Evolutionary conservation across 1,140 invertebrate genomes (phyloP), one percentile per base, ranked within the genome.

Genomic region (Bathynomus jamesi): DNA sequence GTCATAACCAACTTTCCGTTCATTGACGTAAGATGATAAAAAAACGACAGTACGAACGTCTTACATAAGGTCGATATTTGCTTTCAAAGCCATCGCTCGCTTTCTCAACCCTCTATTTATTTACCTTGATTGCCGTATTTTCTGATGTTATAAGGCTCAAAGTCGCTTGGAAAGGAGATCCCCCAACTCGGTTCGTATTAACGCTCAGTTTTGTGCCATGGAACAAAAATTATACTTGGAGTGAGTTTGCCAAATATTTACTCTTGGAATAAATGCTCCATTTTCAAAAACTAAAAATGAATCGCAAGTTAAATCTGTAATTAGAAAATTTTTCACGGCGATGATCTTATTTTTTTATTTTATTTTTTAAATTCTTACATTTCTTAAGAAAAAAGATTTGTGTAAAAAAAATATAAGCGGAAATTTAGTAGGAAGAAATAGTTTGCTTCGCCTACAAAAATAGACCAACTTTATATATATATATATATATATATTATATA

Each of bases 401-500:
- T n/a, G n/a, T n/a, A n/a, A n/a, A n/a, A n/a, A n/a, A n/a, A n/a
- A n/a, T n/a, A n/a, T n/a, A n/a, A n/a, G n/a, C n/a, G n/a, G n/a
- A n/a, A n/a, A n/a, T n/a, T n/a, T n/a, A n/a, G n/a, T n/a, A n/a
- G n/a, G n/a, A n/a, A n/a, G n/a, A n/a, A n/a, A n/a, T n/a, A n/a
- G n/a, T n/a, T n/a, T n/a, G n/a, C n/a, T n/a, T n/a, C n/a, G n/a
- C n/a, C n/a, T n/a, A n/a, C n/a, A n/a, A n/a, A 53, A 17, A 53
- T 53, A 53, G 2, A 2, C 21, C 32, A 40, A 8, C 7, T 17
- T 3, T 53, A 53, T 53, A 53, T 53, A 5, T 53, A 53, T 53
- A 53, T 53, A 53, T 53, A 53, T 53, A 53, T 53, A 53, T 53
- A 53, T 53, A 53, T 53, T 53, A 53, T 53, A 53, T 53, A 53